Evolutionary conservation across 2,113 vertebrate genomes (phyloP), one percentile per base, ranked within the genome.

Genomic region (Leptosomus discolor): DNA sequence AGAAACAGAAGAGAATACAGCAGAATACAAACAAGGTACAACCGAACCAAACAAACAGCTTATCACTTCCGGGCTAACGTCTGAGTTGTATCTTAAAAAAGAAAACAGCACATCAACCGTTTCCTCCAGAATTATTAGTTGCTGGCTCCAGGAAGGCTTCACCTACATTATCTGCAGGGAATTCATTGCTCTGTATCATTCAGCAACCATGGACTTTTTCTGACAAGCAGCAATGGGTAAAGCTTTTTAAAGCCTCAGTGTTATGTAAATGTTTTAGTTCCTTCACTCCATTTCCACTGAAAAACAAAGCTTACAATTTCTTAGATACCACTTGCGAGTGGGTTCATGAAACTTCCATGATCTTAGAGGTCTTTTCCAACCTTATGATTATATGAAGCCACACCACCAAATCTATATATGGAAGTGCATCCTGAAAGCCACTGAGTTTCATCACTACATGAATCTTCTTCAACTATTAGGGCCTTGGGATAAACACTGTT

Each of bases 161-260:
- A 11, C 34, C 45, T 3, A 3, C 11, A 12, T 26, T 50, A 30
- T 21, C 41, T 78, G 39, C 4, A 32, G 17, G 64, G 81, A 54
- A 77, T 53, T 36, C 61, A 7, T 43, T 63, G 67, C 43, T 58
- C 26, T 90, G 3, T 5, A 13, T 17, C 83, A 17, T 15, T 57
- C 69, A 43, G 51, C n/a, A 64, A 2, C 10, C 43, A 43, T 0
- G 0, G 36, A 34, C 5, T 1, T 12, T 16, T 77, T 34, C 75
- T 60, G 57, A 68, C 53, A 41, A 93, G 58, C 12, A 56, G 45
- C 54, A 69, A 10, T 1, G 16, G 54, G 73, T 19, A 70, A 85
- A 58, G 60, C 51, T 74, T 57, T 64, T 22, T 5, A 54, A 50
- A 73, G 36, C 26, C 46, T 73, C 30, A 2, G 6, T 5, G 30